Conservation (phyloP, 1,140 invertebrate genomes). For the Cheumatopsyche charites region DNA sequence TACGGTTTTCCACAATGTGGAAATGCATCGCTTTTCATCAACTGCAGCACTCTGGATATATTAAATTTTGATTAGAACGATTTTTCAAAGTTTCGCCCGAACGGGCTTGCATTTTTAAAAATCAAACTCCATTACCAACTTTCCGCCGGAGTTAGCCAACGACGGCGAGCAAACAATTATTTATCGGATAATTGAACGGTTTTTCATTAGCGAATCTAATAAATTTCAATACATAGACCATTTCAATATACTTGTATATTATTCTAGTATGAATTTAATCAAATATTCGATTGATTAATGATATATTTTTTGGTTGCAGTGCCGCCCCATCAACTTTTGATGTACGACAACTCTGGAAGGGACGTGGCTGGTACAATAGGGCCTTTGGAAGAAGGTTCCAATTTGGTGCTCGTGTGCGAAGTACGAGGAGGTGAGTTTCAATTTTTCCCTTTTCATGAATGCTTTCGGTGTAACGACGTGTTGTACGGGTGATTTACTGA, state of each 20-base stretch:
- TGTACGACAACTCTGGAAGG: conserved; percentile 81
- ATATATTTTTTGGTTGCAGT: conserved; percentile 67
- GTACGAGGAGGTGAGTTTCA: conserved; percentile 81
- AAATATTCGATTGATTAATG: too few species aligned
- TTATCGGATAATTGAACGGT: too few species aligned
- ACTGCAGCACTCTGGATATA: neutral
- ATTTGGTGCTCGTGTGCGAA: conserved; percentile 84
- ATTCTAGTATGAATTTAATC: too few species aligned
- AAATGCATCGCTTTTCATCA: conserved; percentile 9
- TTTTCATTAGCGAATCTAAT: too few species aligned
- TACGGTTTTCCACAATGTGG: neutral
- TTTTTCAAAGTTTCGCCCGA: neutral
- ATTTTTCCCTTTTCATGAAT: conserved; percentile 17
- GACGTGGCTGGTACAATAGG: conserved; percentile 78
- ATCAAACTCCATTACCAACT: too few species aligned
- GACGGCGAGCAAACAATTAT: too few species aligned
- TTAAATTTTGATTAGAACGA: conserved; percentile 7
- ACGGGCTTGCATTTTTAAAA: too few species aligned
- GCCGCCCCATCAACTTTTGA: conserved; percentile 81
- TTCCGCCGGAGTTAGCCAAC: too few species aligned
- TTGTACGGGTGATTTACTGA: neutral
- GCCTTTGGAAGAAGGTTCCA: conserved; percentile 81
- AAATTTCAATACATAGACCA: too few species aligned
- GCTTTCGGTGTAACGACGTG: neutral
- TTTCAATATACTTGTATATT: too few species aligned